These are phyloP conservation scores for Taeniopygia guttata DNA, from an alignment of 2,797 vertebrate genomes.

Conservation along the genomic window DNA sequence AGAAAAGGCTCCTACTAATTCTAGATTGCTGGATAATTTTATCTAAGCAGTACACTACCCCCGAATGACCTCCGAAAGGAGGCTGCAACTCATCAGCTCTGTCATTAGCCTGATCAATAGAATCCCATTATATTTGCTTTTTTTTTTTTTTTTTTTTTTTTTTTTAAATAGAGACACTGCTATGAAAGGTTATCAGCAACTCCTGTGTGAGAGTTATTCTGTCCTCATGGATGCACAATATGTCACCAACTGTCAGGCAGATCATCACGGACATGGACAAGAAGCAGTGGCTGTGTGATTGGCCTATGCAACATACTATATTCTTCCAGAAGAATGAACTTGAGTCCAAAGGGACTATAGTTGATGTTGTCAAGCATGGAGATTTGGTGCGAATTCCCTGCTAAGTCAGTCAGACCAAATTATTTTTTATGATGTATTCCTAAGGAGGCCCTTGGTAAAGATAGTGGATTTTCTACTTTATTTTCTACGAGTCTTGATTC, in stretches of 20 bases:
- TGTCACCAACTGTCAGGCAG: slow-evolving; percentile 4
- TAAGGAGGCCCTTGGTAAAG: neutral
- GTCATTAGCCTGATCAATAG: slow-evolving; percentile 26
- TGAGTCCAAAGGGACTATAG: neutral
- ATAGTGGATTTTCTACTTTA: neutral
- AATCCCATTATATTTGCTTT: neutral
- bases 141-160: slow-evolving; percentile 32
- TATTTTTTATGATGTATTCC: neutral
- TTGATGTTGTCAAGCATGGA: neutral
- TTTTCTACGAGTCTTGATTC: neutral
- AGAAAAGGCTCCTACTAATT: neutral
- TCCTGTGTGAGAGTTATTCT: neutral
- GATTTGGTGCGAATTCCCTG: neutral
- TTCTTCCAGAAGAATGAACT: slow-evolving; percentile 39
- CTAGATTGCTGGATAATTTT: slow-evolving; percentile 38
- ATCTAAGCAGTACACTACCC: neutral
- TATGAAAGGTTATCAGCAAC: neutral
- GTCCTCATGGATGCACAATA: neutral
- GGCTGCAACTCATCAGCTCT: slow-evolving; percentile 1
- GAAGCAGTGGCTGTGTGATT: neutral
- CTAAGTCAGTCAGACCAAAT: neutral
- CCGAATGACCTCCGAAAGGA: slow-evolving; percentile 27
- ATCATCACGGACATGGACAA: neutral
- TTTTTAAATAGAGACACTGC: neutral
- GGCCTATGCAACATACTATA: neutral